Evolutionary conservation across 64 coral and sea anemone genomes (phyloP).

Genomic region (Stichodactyla mertensii): DNA sequence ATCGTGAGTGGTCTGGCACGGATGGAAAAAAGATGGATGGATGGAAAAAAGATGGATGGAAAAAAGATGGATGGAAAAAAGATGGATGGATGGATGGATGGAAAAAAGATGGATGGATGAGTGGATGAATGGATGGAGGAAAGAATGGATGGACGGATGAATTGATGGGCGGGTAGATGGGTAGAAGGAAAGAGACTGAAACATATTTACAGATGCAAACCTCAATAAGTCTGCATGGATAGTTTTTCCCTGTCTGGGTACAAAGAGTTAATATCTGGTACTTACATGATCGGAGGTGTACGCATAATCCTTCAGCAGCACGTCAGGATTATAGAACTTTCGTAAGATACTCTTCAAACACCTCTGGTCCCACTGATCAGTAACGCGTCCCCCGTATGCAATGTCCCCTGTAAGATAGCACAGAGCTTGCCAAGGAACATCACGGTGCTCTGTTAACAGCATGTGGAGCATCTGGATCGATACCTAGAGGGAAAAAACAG

Average conservation of each 20-base stretch:
- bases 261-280: neutral
- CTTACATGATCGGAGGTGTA: slow-evolving; percentile 78
- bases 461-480: slow-evolving; percentile 88
- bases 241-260: no score
- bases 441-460: slow-evolving; percentile 80
- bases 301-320: slow-evolving; percentile 64
- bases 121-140: neutral
- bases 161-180: neutral
- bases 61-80: no score
- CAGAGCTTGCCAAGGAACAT: slow-evolving; percentile 82
- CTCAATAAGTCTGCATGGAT: no score
- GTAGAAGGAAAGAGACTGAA: no score
- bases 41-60: no score
- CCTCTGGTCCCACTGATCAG: slow-evolving; percentile 87
- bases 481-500: slow-evolving; percentile 35
- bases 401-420: slow-evolving; percentile 87
- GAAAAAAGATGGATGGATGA: no score
- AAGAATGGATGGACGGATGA: neutral
- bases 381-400: slow-evolving; percentile 86
- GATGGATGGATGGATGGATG: no score
- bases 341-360: slow-evolving; percentile 82
- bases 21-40: no score
- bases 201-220: no score
- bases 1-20: no score
- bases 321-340: slow-evolving; percentile 69